Percentiles rank a stretch among this genome's conserved stretches.
Conservation (phyloP, 2,113 vertebrate genomes). For the Antigone vipio region DNA sequence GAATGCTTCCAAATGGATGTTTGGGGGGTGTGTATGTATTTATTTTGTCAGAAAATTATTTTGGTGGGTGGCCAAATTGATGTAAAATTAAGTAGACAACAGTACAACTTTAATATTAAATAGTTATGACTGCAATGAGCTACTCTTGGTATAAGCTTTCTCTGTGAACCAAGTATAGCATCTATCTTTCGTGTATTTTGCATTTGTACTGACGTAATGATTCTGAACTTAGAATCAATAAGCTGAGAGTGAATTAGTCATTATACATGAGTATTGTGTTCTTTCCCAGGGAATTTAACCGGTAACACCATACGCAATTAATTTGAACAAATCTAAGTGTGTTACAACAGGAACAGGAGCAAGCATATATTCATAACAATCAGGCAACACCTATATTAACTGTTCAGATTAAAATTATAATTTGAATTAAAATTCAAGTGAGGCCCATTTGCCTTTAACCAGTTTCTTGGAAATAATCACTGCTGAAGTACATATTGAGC, state of each 20-base stretch:
- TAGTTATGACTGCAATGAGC: background rate
- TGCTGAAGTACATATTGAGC: conserved; percentile 6
- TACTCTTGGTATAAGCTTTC: background rate
- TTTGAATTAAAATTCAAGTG: conserved; percentile 39
- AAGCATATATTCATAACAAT: background rate
- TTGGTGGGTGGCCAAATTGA: background rate
- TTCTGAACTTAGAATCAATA: conserved; percentile 17
- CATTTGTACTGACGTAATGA: background rate
- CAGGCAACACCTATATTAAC: background rate
- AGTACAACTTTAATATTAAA: background rate
- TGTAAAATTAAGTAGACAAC: background rate
- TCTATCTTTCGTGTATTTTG: background rate
- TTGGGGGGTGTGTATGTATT: background rate
- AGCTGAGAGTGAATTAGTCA: background rate
- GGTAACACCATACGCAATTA: background rate
- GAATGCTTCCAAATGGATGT: background rate
- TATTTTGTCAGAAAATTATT: background rate
- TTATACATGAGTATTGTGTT: background rate
- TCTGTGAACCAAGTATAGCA: background rate
- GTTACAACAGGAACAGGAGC: background rate
- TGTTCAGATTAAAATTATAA: conserved; percentile 31
- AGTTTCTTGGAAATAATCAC: conserved; percentile 44
- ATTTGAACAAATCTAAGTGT: background rate
- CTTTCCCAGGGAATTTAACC: conserved; percentile 7
- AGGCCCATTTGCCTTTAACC: background rate